Evolutionary conservation across 1,140 invertebrate genomes (phyloP).

Genomic region (Cataglyphis hispanica): DNA sequence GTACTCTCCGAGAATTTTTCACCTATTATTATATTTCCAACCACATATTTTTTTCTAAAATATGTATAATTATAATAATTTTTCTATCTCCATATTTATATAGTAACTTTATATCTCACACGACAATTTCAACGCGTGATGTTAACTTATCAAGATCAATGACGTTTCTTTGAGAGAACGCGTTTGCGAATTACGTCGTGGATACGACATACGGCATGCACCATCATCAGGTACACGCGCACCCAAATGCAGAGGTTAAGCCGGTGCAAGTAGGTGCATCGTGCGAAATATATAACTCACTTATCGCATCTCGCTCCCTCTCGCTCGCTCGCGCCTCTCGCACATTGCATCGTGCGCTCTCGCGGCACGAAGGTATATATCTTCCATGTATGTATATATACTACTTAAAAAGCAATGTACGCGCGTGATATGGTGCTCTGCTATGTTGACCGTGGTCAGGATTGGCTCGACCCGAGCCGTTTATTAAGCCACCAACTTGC

Average conservation of each 20-base stretch:
- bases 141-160: not conserved
- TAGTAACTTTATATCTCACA: not conserved
- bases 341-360: conserved; percentile 16
- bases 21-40: too few species aligned
- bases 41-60: too few species aligned
- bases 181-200: conserved; percentile 21
- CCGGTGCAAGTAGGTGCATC: conserved; percentile 55
- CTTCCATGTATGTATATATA: not conserved
- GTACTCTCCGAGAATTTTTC: too few species aligned
- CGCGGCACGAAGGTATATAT: conserved; percentile 18
- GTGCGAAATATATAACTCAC: conserved; percentile 43
- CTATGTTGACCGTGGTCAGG: conserved; percentile 75
- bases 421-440: conserved; percentile 54
- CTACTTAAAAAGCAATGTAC: conserved; percentile 58
- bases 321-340: not conserved
- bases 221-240: conserved; percentile 48
- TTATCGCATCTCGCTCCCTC: conserved; percentile 23
- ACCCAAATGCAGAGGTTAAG: conserved; percentile 65
- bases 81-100: not conserved
- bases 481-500: conserved; percentile 64
- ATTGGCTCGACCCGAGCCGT: conserved; percentile 73
- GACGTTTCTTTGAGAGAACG: conserved; percentile 1
- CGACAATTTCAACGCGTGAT: too few species aligned
- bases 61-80: too few species aligned
- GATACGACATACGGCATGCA: not conserved